Conservation (phyloP, 2,797 vertebrate genomes). For the Otus scops region DNA sequence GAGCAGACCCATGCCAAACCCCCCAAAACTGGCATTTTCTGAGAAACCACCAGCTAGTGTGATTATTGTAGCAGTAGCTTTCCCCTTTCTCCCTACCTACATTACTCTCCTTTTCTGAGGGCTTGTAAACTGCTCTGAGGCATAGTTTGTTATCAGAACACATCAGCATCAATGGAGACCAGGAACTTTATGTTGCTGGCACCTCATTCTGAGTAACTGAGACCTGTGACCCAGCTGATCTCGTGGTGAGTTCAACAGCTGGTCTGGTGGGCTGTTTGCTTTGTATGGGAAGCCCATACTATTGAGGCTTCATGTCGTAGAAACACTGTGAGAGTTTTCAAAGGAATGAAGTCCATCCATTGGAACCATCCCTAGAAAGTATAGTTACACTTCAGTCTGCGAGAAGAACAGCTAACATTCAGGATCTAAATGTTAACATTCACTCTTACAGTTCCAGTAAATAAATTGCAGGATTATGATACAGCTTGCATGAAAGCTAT, state of each 20-base stretch:
- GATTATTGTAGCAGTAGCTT: neutral
- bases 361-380: neutral
- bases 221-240: neutral
- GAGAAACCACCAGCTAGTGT: neutral
- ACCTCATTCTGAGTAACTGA: neutral
- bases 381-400: neutral
- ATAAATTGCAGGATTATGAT: neutral
- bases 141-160: neutral
- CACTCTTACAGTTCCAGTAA: neutral
- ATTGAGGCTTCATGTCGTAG: neutral
- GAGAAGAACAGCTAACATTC: neutral
- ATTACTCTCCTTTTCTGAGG: neutral
- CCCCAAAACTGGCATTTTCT: neutral
- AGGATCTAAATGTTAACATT: neutral
- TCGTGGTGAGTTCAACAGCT: neutral
- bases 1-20: neutral
- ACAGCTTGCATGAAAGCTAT: neutral
- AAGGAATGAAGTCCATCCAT: neutral
- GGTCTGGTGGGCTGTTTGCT: neutral
- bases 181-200: neutral
- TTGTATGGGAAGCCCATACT: too few species aligned
- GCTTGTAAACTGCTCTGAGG: neutral
- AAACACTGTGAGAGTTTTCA: neutral
- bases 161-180: fast-evolving
- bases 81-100: neutral